Evolutionary conservation across 2,888 invertebrate species (phyloP), one percentile per base, ranked within the genome.

Genomic region (Disparrhopalites patrizii): DNA sequence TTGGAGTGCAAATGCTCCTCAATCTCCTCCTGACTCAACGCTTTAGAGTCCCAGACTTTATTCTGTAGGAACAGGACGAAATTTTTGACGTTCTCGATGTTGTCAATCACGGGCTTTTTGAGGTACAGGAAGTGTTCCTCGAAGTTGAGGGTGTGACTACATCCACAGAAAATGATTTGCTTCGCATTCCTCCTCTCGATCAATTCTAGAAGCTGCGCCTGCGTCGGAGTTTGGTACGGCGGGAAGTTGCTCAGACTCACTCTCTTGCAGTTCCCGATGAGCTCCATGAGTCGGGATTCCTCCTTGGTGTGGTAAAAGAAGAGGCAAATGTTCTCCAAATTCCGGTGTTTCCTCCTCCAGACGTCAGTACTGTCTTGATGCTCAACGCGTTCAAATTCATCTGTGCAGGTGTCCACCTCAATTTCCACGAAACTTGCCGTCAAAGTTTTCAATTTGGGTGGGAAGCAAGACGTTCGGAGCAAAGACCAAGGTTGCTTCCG

Each of bases 341-440:
- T 23, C n/a, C n/a, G n/a, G n/a, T n/a, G n/a, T n/a, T n/a, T n/a
- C n/a, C n/a, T n/a, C n/a, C n/a, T n/a, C n/a, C n/a, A n/a, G n/a
- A n/a, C n/a, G n/a, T n/a, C n/a, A n/a, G n/a, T n/a, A 47, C 18
- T 47, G 7, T 8, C 7, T 13, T 3, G 15, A 47, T 23, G 5
- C 8, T 47, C 23, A n/a, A n/a, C n/a, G n/a, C n/a, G n/a, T n/a
- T n/a, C n/a, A n/a, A n/a, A n/a, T n/a, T n/a, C n/a, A n/a, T n/a
- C n/a, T n/a, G n/a, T n/a, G n/a, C n/a, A n/a, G 7, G 47, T 15
- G 20, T 61, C 60, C 1, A 61, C 23, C 33, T 61, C 13, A 33
- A 61, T 31, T 33, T 61, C 60, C 8, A 61, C 31, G 51, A 61
- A 61, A 33, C 60, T 61, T 4, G 60, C 60, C 4, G 60, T 33